Percentiles rank a stretch among this genome's conserved stretches.
phyloP scores from a whole-genome alignment of 2,113 vertebrate species.

The Probosciger aterrimus region DNA sequence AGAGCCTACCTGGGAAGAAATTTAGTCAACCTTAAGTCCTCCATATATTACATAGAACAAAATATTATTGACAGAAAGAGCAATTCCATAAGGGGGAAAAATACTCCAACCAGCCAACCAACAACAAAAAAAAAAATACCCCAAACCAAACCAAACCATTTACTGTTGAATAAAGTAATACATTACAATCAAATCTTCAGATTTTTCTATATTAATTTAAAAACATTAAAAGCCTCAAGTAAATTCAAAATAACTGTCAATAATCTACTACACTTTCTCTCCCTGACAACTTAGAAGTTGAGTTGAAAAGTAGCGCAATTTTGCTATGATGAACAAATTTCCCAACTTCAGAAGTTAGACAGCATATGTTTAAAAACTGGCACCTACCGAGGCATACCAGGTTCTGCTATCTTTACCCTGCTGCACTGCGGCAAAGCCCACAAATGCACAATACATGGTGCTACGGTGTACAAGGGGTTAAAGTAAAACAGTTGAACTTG shows the following conservation, averaged over 20 bases:
- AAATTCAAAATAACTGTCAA: background rate
- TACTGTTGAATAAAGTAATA: background rate
- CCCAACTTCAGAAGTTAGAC: background rate
- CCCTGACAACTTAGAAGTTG: background rate
- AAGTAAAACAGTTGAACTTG: slow-evolving; percentile 17
- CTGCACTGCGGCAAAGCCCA: background rate
- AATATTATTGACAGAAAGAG: background rate
- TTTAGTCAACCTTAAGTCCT: background rate
- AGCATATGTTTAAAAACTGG: background rate
- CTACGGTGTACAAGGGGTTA: background rate
- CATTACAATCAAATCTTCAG: background rate
- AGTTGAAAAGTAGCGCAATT: background rate
- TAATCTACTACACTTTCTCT: background rate
- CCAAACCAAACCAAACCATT: background rate
- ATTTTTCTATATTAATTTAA: background rate
- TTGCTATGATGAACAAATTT: background rate
- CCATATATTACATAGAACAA: background rate
- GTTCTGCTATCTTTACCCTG: background rate
- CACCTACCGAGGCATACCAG: background rate
- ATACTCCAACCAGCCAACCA: background rate
- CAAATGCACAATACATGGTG: background rate
- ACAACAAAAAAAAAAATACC: background rate
- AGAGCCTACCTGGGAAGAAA: background rate
- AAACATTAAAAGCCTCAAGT: background rate
- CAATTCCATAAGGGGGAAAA: background rate